phyloP scores from a whole-genome alignment of 2,113 vertebrate species.

The Dicentrarchus labrax region DNA sequence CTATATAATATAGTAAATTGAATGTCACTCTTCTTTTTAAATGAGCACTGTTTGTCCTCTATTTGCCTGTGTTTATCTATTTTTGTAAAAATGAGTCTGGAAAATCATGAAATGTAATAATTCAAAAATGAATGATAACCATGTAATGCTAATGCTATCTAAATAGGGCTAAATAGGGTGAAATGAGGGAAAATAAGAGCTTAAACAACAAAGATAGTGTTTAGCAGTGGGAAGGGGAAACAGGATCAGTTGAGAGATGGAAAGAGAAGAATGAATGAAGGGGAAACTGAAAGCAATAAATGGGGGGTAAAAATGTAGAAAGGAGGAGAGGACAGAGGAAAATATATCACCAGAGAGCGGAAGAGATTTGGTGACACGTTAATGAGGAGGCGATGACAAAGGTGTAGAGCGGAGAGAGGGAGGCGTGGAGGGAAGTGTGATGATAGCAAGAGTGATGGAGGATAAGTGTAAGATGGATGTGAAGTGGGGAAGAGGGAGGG shows the following conservation, averaged over 20 bases:
- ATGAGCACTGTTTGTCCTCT: background rate
- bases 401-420: background rate
- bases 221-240: background rate
- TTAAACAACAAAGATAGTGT: background rate
- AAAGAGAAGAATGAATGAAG: too few species aligned
- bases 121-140: background rate
- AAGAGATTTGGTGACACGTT: background rate
- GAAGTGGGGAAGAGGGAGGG: background rate
- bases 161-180: background rate
- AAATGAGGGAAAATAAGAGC: too few species aligned
- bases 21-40: background rate
- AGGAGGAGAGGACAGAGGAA: background rate
- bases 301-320: background rate
- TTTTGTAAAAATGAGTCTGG: background rate
- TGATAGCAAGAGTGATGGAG: background rate
- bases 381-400: conserved; percentile 19
- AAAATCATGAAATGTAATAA: background rate
- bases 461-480: background rate
- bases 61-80: background rate
- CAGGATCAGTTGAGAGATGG: background rate
- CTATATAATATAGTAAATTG: background rate
- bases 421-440: background rate
- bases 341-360: background rate
- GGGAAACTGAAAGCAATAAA: too few species aligned
- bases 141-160: background rate